Evolutionary conservation across 2,888 invertebrate genomes (phyloP).

Genomic region (Agonopterix arenella): DNA sequence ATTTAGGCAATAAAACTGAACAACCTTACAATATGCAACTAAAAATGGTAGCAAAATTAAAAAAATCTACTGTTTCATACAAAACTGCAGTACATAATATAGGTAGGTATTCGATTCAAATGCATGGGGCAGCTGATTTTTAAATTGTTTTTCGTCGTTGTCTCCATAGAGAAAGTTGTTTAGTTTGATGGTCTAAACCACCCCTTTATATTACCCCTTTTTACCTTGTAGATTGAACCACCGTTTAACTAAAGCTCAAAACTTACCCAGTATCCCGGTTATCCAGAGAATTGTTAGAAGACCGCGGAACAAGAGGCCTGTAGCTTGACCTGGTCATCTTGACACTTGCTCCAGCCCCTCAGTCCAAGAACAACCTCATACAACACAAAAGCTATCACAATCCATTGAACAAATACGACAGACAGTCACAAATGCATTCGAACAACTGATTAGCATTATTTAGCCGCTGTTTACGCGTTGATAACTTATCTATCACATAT

Average conservation of each 20-base stretch:
- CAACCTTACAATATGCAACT: no score
- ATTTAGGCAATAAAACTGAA: no score
- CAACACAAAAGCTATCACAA: background rate
- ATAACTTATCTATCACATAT: conserved; percentile 42
- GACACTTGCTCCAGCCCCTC: background rate
- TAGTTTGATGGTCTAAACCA: no score
- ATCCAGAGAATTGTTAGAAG: conserved; percentile 59
- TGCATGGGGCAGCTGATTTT: no score
- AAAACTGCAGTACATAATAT: no score
- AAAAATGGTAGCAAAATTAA: no score
- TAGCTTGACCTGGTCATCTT: conserved; percentile 67
- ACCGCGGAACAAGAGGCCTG: conserved; percentile 59
- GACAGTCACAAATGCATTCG: conserved; percentile 28
- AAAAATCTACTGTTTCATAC: no score
- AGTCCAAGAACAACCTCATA: background rate
- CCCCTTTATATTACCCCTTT: background rate
- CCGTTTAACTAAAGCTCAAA: no score
- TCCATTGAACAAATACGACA: conserved; percentile 42
- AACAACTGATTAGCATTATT: conserved; percentile 53
- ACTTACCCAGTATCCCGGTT: conserved; percentile 59
- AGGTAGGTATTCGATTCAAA: no score
- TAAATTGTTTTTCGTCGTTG: no score
- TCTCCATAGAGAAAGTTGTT: no score
- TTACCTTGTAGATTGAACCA: no score
- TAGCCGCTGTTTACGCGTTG: conserved; percentile 22